Evolutionary conservation across 2,888 invertebrate species (phyloP), one percentile per base, ranked within the genome.

Genomic region (Ormyrus nitidulus): DNA sequence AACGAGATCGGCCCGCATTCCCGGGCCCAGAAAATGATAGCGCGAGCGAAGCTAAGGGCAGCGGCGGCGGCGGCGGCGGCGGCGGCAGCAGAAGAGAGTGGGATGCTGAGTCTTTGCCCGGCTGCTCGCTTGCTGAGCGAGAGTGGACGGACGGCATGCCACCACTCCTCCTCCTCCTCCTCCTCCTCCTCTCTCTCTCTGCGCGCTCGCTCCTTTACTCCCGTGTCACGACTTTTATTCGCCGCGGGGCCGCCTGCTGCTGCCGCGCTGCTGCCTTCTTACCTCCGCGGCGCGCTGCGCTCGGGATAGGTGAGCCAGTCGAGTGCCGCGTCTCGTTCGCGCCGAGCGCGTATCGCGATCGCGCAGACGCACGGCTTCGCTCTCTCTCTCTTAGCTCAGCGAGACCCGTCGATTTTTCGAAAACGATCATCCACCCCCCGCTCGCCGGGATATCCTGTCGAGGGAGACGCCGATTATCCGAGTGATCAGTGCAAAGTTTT

Each of bases 111-210:
- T 34, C 34, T 34, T 34, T 34, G 69, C 44, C 5, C 51, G 62
- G 6, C 11, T 56, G 74, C 66, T 54, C 13, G 75, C 73, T 70
- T 80, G 78, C 82, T 84, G 85, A 87, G 89, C 89, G 89, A 90
- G 90, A 90, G 90, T 90, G 90, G 90, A 89, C 88, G 88, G 88
- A 89, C 90, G 87, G 87, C 90, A 90, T 90, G 88, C 90, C 90
- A 88, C 89, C 88, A 87, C 87, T 72, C 75, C 78, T 79, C 76
- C 62, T 71, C 44, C 75, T 54, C 44, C 74, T 72, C 77, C 68
- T 59, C 58, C 58, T 49, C 77, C 3, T 34, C 69, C 54, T 79
- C 80, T 76, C 81, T 71, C 58, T 68, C 81, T 74, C 81, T 64
- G 74, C 77, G 73, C 77, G 76, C 80, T 80, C 82, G 81, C 85